Evolutionary conservation across 2,797 vertebrate genomes (phyloP), one percentile per base, ranked within the genome.

Genomic region (Ammospiza maritima): DNA sequence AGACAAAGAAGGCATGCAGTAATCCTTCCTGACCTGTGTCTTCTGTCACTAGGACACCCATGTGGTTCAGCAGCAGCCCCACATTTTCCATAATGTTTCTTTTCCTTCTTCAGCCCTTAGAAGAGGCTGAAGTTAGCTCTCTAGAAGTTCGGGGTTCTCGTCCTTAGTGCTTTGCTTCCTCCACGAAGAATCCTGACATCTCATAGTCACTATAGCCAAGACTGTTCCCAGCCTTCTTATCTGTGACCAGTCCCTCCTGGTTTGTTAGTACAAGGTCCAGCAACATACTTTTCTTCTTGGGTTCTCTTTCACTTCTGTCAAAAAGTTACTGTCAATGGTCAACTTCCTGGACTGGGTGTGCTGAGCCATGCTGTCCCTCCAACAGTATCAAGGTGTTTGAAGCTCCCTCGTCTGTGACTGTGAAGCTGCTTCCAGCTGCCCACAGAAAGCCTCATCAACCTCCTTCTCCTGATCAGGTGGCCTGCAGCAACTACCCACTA

Each of bases 31-130:
- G 42, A 21, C 26, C 12, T 44, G 5, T 58, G 22, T 32, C 32
- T 74, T 74, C 11, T 44, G 45, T 58, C 22, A 36, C 36, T 23
- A 36, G 17, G 44, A 26, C 26, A 36, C 9, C 4, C 26, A 58
- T 36, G 14, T 27, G 11, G 8, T 26, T 51, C 32, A 85, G 26
- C 71, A 44, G 21, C 0, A 0, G 17, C 10, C 36, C 21, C 16
- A 57, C 7, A 50, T 66, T 32, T 74, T 50, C 36, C 14, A 44
- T 36, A 15, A 58, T 36, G 34, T 34, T 34, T 34, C 34, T 34
- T 34, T 34, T 34, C 8, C 34, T 34, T 34, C 34, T 34, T 34
- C 34, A 34, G 26, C 50, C 26, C 20, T 56, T 47, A 47, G 23
- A 54, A 73, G 42, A n/a, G 22, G 34, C n/a, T 64, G 29, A 64